These are phyloP conservation scores for Hiodon alosoides DNA, from an alignment of 2,113 vertebrate genomes.

Conservation along the genomic window DNA sequence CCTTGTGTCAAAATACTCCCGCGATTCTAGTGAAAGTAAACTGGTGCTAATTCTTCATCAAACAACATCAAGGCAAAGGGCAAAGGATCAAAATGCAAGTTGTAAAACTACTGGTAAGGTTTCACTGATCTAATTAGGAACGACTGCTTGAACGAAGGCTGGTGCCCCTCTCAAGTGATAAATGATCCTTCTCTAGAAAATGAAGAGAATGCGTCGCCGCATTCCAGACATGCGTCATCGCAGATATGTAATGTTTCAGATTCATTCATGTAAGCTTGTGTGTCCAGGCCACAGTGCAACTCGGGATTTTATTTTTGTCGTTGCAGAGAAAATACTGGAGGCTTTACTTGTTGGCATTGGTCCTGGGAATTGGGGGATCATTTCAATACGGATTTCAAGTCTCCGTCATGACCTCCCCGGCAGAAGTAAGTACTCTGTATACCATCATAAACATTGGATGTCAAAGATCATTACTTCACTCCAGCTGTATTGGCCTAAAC, in stretches of 20 bases:
- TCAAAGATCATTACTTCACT: no score
- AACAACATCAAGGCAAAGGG: conserved; percentile 20
- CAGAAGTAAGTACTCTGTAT: conserved; percentile 33
- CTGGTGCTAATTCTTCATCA: background rate
- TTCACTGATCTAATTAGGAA: background rate
- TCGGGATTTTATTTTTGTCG: background rate
- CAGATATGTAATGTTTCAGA: no score
- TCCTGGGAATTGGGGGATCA: conserved; percentile 51
- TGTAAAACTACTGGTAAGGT: conserved; percentile 35
- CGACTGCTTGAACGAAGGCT: background rate
- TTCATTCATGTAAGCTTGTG: no score
- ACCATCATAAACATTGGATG: background rate
- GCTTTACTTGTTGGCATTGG: conserved; percentile 46
- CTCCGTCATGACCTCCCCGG: conserved; percentile 50
- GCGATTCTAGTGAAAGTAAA: background rate
- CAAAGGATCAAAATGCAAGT: conserved; percentile 27
- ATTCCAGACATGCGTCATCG: no score
- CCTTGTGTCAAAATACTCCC: no score
- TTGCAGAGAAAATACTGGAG: conserved; percentile 51
- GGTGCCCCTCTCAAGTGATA: background rate
- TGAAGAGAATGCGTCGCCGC: no score
- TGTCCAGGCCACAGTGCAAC: no score
- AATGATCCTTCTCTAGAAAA: no score
- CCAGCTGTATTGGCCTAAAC: no score
- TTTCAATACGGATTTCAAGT: conserved; percentile 56